Base-by-base conservation (phyloP, 1,140 invertebrate species). In the Drosophila teissieri region DNA sequence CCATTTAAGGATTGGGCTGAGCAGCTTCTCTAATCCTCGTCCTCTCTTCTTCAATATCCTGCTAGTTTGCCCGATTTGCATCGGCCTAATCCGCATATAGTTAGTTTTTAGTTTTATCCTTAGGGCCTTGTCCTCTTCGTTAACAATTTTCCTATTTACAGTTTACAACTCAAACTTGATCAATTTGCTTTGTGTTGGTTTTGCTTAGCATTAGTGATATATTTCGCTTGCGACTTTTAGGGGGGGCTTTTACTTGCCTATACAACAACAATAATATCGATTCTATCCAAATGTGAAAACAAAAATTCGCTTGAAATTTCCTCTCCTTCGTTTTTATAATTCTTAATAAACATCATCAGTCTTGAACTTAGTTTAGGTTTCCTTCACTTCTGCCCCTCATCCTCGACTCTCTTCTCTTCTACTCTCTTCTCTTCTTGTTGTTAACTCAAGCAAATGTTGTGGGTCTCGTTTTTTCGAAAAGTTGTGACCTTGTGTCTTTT, bases 311-410 rank as follows among this genome's bases (percentile, higher is more conserved):
- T 58, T 60, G 51, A 27, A 69, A 58, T 39, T 65, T 36, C 45
- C 48, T 45, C 55, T 46, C 31, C 3, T 51, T 61, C 53, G 48
- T 64, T 60, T 82, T 79, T 72, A 62, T 91, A 90, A 85, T 89
- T 91, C 79, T 89, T 73, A 82, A 91, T 82, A 89, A 91, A 89
- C 89, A 76, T 89, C 89, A 89, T 91, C 89, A 91, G 89, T 91
- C 89, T 91, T 91, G 75, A 91, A 91, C 89, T 91, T 91, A 91
- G 67, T 82, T 80, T 89, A 91, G 63, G 48, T 76, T 84, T 84
- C 63, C 15, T 37, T 63, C 62, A 10, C 27, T 22, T 36, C 58
- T 49, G 42, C 17, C 15, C 40, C 42, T 39, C 14, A 6, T 54
- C 57, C 27, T 12, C 37, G 39, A 34, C 44, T 56, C 52, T 39